Base-by-base conservation (phyloP, 23 tunicate species). In the Botrylloides violaceus region DNA sequence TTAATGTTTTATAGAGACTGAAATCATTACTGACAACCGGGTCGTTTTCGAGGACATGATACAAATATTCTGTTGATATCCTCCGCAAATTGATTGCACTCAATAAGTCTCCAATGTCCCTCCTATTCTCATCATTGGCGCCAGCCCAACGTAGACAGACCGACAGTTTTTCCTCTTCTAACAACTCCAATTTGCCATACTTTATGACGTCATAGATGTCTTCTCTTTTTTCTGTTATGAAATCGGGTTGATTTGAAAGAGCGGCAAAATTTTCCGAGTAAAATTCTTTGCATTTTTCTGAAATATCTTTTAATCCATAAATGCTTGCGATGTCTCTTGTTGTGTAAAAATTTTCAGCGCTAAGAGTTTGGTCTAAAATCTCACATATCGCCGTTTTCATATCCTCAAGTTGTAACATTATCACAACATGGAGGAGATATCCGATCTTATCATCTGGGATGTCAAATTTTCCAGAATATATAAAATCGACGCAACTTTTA, bases 401-500 rank as follows among this genome's bases (percentile, higher is more conserved):
- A 15, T 43, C 53, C 15, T 43, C 53, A 9, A 43, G 15, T 7
- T 43, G 15, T 15, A 43, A 15, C 53, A 43, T 43, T 7, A 7
- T 15, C 9, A 15, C 53, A 43, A 43, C 53, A 7, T 43, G 53
- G 53, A 43, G 53, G 15, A 43, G 53, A 43, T 43, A 9, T 7
- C 12, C 15, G 53, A 43, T 43, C 15, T 43, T 43, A 9, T 15
- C 53, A 43, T 43, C 53, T 15, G 53, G 53, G 9, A 43, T 43
- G 15, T 43, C 53, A 43, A 43, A 43, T 63, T 63, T 63, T 63
- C 70, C 70, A 31, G 70, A 27, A 34, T 63, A 63, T 25, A 63
- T 63, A 28, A 25, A 63, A 63, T 63, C 70, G 29, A 63, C 29
- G 9, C 70, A 63, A 12, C 32, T 9, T 31, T 63, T 63, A 3